These are phyloP conservation scores for Xylota sylvarum DNA, from an alignment of 2,888 invertebrate genomes.

Conservation along the genomic window DNA sequence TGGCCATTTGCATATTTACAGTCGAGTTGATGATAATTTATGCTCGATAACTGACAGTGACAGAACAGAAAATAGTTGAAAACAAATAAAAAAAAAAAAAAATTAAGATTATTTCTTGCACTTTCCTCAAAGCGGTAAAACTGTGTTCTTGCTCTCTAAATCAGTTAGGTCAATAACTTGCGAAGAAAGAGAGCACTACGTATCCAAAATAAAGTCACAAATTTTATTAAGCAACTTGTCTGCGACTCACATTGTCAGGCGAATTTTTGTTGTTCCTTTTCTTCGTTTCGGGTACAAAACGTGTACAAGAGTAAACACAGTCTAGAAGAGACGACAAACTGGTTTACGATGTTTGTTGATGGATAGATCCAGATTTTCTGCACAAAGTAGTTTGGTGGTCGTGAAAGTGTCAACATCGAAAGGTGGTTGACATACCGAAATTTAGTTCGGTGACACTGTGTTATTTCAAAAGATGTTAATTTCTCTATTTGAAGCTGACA, in stretches of 20 bases:
- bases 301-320: background rate
- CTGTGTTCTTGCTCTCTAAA: conserved; percentile 18
- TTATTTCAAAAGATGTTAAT: background rate
- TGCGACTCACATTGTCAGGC: background rate
- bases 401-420: conserved; percentile 18
- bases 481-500: background rate
- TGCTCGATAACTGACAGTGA: conserved; percentile 24
- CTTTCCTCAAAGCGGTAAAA: conserved; percentile 6
- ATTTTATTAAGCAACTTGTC: conserved; percentile 11
- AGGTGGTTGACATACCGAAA: conserved; percentile 20
- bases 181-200: background rate
- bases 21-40: conserved; percentile 40
- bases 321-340: conserved; percentile 21
- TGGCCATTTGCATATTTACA: conserved; percentile 51
- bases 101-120: conserved; percentile 21
- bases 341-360: conserved; percentile 35
- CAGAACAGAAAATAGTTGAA: background rate
- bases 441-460: too few species aligned
- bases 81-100: conserved; percentile 1
- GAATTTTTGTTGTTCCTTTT: background rate
- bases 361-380: conserved; percentile 8
- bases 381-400: conserved; percentile 5
- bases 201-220: conserved; percentile 17
- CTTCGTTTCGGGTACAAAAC: conserved; percentile 3
- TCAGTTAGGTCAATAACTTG: conserved; percentile 49